Percentiles rank a stretch among this genome's conserved stretches.
These are phyloP conservation scores for Seriola aureovittata DNA, from an alignment of 2,113 vertebrate species.

Conservation along the genomic window DNA sequence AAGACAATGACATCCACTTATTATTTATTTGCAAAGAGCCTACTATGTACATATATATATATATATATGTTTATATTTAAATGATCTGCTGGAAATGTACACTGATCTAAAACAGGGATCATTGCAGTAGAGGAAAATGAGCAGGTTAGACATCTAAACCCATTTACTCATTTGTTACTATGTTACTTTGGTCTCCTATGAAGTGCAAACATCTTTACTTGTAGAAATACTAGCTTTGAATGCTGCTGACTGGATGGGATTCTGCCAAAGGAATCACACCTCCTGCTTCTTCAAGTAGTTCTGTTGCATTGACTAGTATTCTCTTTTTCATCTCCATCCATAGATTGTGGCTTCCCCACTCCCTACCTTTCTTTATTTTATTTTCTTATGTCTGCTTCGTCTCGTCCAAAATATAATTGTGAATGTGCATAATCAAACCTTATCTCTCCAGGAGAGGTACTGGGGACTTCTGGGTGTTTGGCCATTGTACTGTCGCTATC, in stretches of 20 bases:
- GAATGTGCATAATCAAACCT: background rate
- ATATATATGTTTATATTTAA: background rate
- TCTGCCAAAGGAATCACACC: slow-evolving; percentile 51
- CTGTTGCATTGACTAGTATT: slow-evolving; percentile 1
- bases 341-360: slow-evolving; percentile 17
- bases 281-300: slow-evolving; percentile 55
- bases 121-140: slow-evolving; percentile 17
- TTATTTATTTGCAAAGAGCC: background rate
- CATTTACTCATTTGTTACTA: background rate
- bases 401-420: background rate
- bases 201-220: slow-evolving; percentile 34
- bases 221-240: slow-evolving; percentile 37
- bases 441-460: slow-evolving; percentile 32
- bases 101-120: background rate
- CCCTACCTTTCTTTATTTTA: slow-evolving; percentile 22
- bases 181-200: slow-evolving; percentile 18
- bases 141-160: slow-evolving; percentile 62
- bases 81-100: background rate
- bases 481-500: background rate
- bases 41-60: background rate
- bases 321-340: slow-evolving; percentile 31
- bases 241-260: slow-evolving; percentile 56
- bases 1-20: background rate
- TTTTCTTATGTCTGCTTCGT: slow-evolving; percentile 19
- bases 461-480: slow-evolving; percentile 26